Conservation (phyloP, 2,888 invertebrate species). For the Lycophotia porphyrea region DNA sequence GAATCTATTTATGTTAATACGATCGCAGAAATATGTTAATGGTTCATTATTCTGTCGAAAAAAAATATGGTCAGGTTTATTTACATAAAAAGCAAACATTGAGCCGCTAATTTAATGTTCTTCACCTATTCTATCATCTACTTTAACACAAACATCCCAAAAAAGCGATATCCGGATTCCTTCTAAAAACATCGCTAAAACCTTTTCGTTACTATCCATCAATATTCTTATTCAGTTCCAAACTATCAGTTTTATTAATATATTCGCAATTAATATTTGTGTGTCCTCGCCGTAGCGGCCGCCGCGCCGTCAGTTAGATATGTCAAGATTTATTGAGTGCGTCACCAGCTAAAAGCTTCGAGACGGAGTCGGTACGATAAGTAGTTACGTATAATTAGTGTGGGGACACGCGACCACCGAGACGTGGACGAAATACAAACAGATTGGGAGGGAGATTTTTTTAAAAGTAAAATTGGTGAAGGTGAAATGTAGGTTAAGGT, state of each 20-base stretch:
- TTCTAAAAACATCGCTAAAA: slow-evolving; percentile 35
- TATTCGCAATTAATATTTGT: slow-evolving; percentile 82
- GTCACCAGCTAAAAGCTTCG: slow-evolving; percentile 87
- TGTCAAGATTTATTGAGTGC: slow-evolving; percentile 86
- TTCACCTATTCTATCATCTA: not conserved
- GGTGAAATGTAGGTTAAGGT: slow-evolving; percentile 21
- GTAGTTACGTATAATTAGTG: slow-evolving; percentile 85
- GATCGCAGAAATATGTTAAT: not conserved
- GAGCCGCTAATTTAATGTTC: slow-evolving; percentile 8
- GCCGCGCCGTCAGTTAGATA: slow-evolving; percentile 76
- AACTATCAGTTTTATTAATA: slow-evolving; percentile 77
- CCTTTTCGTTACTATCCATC: slow-evolving; percentile 63
- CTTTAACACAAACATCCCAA: not conserved
- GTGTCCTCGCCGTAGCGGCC: slow-evolving; percentile 72
- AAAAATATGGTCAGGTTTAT: slow-evolving; percentile 13
- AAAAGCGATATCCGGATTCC: slow-evolving; percentile 12
- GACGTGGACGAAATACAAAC: slow-evolving; percentile 60
- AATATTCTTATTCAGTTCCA: slow-evolving; percentile 47
- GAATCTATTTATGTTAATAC: slow-evolving; percentile 4
- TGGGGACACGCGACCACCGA: slow-evolving; percentile 86
- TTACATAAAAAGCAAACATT: slow-evolving; percentile 23
- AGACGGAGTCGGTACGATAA: slow-evolving; percentile 82
- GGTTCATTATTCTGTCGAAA: slow-evolving; percentile 6
- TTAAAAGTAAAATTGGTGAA: slow-evolving; percentile 38
- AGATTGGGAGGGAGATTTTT: slow-evolving; percentile 41